A percentile compares a stretch with the other conserved stretches of the same genome.
Conservation (phyloP, 2,888 invertebrate species). For the Lithophane semibrunnea region DNA sequence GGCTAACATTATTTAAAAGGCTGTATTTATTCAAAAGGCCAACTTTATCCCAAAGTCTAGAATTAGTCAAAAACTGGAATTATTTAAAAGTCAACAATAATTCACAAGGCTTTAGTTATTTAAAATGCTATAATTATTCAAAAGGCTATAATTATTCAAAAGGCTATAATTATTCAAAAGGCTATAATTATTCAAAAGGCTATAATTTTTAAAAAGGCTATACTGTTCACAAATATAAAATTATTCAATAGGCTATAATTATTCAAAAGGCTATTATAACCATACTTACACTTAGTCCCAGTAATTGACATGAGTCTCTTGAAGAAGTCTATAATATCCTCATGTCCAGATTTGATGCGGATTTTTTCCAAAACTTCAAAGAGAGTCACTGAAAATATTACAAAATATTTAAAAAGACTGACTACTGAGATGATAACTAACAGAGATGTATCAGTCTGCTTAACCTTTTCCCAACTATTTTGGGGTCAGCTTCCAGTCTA, state of each 20-base stretch:
- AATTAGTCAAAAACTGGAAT: too few relatives aligned
- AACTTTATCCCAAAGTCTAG: too few relatives aligned
- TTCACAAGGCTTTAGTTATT: neutral
- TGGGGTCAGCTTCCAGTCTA: too few relatives aligned
- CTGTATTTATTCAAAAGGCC: too few relatives aligned
- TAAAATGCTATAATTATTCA: neutral
- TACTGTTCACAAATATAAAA: neutral
- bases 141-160: neutral
- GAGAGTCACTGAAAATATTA: conserved; percentile 72
- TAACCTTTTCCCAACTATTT: too few relatives aligned
- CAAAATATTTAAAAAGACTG: neutral
- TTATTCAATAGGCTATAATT: neutral
- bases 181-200: neutral
- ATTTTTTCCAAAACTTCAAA: conserved; percentile 77
- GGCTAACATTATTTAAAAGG: too few relatives aligned
- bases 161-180: neutral
- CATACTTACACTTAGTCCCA: conserved; percentile 77
- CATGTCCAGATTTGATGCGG: conserved; percentile 71
- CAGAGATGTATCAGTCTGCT: too few relatives aligned
- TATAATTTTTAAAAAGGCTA: neutral
- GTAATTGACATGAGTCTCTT: conserved; percentile 74
- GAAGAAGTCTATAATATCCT: conserved; percentile 78
- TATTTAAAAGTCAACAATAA: too few relatives aligned
- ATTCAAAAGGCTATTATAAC: neutral
- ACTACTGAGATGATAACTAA: neutral